phyloP scores from a whole-genome alignment of 2,888 invertebrate species.

The Stramonita haemastoma region DNA sequence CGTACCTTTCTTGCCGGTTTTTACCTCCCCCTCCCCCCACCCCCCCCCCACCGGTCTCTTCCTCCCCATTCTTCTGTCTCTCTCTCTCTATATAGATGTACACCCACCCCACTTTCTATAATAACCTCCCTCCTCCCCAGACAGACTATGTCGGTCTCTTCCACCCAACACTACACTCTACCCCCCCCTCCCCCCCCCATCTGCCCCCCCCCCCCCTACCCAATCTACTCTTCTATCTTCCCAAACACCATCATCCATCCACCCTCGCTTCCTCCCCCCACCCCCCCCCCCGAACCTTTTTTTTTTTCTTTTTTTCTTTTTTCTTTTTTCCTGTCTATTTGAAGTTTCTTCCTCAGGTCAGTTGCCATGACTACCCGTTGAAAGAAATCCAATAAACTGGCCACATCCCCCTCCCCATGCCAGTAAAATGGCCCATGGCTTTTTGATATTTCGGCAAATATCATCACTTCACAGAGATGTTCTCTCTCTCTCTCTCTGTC shows the following conservation, averaged over 20 bases:
- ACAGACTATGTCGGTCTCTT: too few species aligned
- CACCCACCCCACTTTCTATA: not conserved
- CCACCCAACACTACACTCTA: too few species aligned
- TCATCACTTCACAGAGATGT: constrained; percentile 46
- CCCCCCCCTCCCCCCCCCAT: not conserved
- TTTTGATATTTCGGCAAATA: constrained; percentile 54
- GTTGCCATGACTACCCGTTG: constrained; percentile 49
- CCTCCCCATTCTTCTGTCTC: not conserved
- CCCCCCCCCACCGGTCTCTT: not conserved
- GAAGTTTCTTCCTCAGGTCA: constrained; percentile 40
- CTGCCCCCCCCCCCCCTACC: not conserved
- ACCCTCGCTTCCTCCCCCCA: constrained; percentile 17
- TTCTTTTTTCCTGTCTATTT: constrained; percentile 28
- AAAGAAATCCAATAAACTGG: constrained; percentile 51
- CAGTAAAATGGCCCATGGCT: constrained; percentile 48
- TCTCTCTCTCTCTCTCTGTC: too few species aligned
- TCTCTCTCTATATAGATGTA: not conserved
- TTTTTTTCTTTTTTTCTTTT: not conserved
- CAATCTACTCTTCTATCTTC: not conserved
- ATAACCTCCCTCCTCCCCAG: not conserved
- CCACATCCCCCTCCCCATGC: constrained; percentile 36
- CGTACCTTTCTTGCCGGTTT: not conserved
- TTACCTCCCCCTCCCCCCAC: too few species aligned
- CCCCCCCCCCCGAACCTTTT: not conserved
- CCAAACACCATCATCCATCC: not conserved